Evolutionary conservation across 2,113 vertebrate species (phyloP), one percentile per base, ranked within the genome.

Genomic region (Petromus typicus): DNA sequence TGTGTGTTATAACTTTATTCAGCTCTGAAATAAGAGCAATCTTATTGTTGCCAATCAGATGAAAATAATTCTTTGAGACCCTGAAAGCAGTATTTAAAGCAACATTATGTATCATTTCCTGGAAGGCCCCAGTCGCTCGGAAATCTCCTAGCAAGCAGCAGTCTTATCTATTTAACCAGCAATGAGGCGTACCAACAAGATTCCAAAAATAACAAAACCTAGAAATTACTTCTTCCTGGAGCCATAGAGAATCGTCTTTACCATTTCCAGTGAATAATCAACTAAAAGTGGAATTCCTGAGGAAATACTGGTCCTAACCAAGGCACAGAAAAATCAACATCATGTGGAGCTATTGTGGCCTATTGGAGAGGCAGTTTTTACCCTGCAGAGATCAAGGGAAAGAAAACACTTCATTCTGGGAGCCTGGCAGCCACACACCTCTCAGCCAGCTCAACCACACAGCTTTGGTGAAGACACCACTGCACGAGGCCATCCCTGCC

Each of bases 161-260:
- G 61, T 79, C 94, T 97, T 93, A 96, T 93, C 94, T 97, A 32
- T 80, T 87, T 94, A 94, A 83, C 89, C 81, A 96, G 95, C 51
- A 63, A 59, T 27, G 37, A 94, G 51, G 51, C 18, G 1, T 57
- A 69, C 84, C 63, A 51, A 79, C 69, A 86, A 89, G 57, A 80
- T 95, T 93, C 93, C 93, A 92, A 94, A 96, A 97, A 89, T 76
- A 97, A 94, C 93, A 89, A 94, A 81, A 56, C 7, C 3, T 66
- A 93, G 87, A 90, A 93, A 64, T 54, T 40, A 40, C 79, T 92
- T 96, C 78, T 92, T 94, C 89, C 93, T 93, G 91, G 57, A 90
- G 45, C 75, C 30, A 1, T 7, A 67, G 66, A 67, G 57, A 94
- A 88, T 73, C 95, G n/a, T 89, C 83, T 59, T 86, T 22, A 5